These are phyloP conservation scores for Seira ritae DNA, from an alignment of 2,888 invertebrate species.

Conservation along the genomic window DNA sequence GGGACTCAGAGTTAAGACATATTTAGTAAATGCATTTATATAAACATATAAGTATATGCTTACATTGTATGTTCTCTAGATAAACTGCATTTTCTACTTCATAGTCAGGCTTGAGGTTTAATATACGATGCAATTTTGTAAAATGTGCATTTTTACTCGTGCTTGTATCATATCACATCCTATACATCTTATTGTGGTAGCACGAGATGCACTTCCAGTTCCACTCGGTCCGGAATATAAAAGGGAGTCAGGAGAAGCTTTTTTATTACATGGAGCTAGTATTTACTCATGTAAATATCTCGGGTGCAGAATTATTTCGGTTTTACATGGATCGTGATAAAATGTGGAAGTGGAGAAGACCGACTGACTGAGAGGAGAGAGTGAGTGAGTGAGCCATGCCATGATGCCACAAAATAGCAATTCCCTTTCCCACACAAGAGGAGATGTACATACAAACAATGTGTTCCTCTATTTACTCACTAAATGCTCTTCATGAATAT, in stretches of 20 bases:
- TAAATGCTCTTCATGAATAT: constrained; percentile 15
- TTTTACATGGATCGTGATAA: neutral
- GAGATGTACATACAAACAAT: neutral
- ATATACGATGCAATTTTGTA: neutral
- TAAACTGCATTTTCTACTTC: neutral
- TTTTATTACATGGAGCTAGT: neutral
- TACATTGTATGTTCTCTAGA: neutral
- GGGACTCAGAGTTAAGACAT: too few species aligned
- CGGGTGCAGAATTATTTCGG: neutral
- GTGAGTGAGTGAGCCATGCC: neutral
- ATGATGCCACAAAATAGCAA: neutral
- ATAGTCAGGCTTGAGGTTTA: neutral
- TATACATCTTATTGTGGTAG: neutral
- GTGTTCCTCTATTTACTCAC: neutral
- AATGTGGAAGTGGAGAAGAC: neutral
- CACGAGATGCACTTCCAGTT: neutral
- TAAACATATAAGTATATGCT: too few species aligned
- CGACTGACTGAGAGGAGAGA: too few species aligned
- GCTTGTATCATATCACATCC: constrained; percentile 4
- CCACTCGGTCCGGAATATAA: too few species aligned
- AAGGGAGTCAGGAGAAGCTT: neutral
- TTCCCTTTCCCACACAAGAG: neutral
- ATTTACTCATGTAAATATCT: constrained; percentile 1
- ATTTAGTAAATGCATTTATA: neutral
- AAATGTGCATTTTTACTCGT: neutral